These are phyloP conservation scores for Drosophila rubida DNA, from an alignment of 2,888 invertebrate species.

Conservation along the genomic window DNA sequence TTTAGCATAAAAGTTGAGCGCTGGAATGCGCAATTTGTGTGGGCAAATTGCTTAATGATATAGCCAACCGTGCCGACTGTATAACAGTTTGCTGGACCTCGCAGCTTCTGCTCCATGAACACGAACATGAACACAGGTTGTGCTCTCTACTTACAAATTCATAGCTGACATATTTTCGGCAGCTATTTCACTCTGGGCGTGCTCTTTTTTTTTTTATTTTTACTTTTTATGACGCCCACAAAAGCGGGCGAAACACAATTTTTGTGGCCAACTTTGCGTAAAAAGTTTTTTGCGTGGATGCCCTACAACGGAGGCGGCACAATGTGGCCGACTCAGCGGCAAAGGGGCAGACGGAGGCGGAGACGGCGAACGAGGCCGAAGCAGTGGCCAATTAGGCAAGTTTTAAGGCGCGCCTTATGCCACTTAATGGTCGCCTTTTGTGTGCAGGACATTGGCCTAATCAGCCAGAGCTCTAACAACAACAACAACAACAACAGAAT, in stretches of 20 bases:
- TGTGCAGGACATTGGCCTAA: conserved; percentile 58
- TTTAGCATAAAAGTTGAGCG: not conserved
- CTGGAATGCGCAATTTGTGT: not conserved
- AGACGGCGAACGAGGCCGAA: not conserved
- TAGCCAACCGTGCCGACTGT: not conserved
- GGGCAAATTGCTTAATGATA: conserved; percentile 2
- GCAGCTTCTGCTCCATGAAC: not conserved
- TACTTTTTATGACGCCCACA: conserved; percentile 46
- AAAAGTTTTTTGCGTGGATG: conserved; percentile 38
- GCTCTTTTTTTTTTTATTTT: conserved; percentile 6
- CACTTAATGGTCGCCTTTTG: conserved; percentile 55
- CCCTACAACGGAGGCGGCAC: not conserved
- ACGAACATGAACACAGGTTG: conserved; percentile 2
- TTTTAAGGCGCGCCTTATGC: conserved; percentile 55
- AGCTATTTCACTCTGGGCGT: conserved; percentile 13
- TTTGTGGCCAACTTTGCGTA: conserved; percentile 45
- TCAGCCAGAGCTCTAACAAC: conserved; percentile 39
- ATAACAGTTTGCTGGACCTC: conserved; percentile 11
- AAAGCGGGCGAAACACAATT: conserved; percentile 31
- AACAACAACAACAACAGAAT: conserved; percentile 19
- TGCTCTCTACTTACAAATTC: conserved; percentile 43
- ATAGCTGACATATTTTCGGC: conserved; percentile 42
- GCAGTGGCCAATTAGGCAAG: conserved; percentile 55
- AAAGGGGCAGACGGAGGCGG: not conserved
- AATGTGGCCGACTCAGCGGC: conserved; percentile 2